phyloP scores from a whole-genome alignment of 92 coral and sea anemone species.

The Palythoa grandiflora region DNA sequence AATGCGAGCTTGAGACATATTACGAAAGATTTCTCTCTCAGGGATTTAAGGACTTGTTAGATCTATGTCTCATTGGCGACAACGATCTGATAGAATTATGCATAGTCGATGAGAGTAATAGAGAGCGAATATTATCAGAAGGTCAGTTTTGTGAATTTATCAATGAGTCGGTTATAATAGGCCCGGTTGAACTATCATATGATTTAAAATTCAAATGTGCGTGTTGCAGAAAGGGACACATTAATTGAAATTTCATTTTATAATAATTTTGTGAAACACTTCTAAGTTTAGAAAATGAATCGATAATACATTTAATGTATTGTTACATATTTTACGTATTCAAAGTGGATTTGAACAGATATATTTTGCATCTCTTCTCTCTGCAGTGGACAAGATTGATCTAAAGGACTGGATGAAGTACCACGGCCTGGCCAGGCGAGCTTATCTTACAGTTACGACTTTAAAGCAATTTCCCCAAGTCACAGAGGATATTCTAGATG shows the following conservation, averaged over 20 bases:
- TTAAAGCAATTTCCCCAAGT: neutral
- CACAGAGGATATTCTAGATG: constrained; percentile 7
- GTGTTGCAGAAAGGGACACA: neutral
- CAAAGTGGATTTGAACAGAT: neutral
- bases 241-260: neutral
- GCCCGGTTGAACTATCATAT: neutral
- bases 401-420: constrained; percentile 4
- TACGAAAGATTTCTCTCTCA: constrained; percentile 13
- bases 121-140: constrained; percentile 17
- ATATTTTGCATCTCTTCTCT: neutral
- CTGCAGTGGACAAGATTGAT: constrained; percentile 7
- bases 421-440: neutral
- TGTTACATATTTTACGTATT: neutral
- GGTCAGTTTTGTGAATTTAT: constrained; percentile 13
- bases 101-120: constrained; percentile 13
- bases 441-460: neutral
- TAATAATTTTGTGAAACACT: neutral
- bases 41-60: constrained; percentile 9
- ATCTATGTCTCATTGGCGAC: neutral
- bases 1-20: constrained; percentile 5
- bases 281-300: neutral
- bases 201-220: constrained; percentile 1
- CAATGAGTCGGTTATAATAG: neutral
- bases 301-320: neutral
- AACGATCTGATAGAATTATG: neutral